Base-by-base conservation (phyloP, 2,797 vertebrate species). In the Schizopygopsis pylzovi region DNA sequence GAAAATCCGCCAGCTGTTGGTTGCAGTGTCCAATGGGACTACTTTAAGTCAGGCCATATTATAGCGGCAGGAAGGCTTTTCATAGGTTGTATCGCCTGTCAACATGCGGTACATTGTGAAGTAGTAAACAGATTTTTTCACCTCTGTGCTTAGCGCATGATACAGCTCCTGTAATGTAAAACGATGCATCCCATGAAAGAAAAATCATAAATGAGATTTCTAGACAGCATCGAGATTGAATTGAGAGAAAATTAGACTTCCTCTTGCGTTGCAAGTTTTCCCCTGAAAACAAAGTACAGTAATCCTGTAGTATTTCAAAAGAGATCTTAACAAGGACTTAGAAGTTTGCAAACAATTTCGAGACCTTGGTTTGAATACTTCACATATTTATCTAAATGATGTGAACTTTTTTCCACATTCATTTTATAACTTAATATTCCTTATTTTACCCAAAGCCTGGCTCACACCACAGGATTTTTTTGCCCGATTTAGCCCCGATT, bases 11-110 rank as follows among this genome's bases (percentile, higher is more conserved):
- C 49, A 68, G 78, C 68, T 72, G 68, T 39, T 88, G 67, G 6
- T 59, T 59, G 37, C 54, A 43, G 25, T 65, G 88, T 78, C 87
- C 89, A 87, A 77, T 15, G 86, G 86, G 87, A 88, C 87, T 87
- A 72, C 87, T 90, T 88, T 56, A 79, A 86, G 87, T 43, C 81
- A 65, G 70, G 80, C 89, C 89, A 92, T 88, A 87, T 86, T 88
- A 85, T 83, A 81, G 47, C 28, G 28, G 77, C 22, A n/a, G 79
- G 88, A 90, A 79, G 49, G 41, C 82, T 68, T 65, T 89, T 82
- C 43, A 81, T 83, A 45, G 75, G 79, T 78, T 83, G 85, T 52
- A 70, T 76, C 5, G 85, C 82, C 90, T 92, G 70, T 75, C 68
- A 61, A 47, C 41, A n/a, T 67, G 45, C 45, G 3, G 41, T 39